Evolutionary conservation across 2,113 vertebrate species (phyloP), one percentile per base, ranked within the genome.

Genomic region (Strix aluco): DNA sequence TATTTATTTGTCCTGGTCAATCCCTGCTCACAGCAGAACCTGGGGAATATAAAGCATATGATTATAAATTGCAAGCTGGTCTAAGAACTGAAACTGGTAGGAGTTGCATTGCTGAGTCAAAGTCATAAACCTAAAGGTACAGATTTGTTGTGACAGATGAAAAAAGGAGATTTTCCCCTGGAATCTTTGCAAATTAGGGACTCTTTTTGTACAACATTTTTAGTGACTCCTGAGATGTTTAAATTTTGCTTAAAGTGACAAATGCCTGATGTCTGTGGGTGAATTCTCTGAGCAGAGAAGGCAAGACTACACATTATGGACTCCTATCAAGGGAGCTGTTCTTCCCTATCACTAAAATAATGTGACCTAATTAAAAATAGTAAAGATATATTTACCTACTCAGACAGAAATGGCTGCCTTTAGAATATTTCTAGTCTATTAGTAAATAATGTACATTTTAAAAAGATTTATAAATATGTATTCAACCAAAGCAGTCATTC

Each of bases 391-490:
- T 96, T 97, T 97, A 96, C 94, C 95, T 95, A 88, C 89, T 95
- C 65, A 92, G 92, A 92, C 65, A 96, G 93, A 95, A 96, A 84
- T 42, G 30, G 21, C 21, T 90, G 32, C 26, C 86, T 77, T 88
- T 65, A 84, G 80, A 97, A 77, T 34, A 57, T 47, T 78, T 96
- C 91, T 79, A 96, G 81, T 89, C 83, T 97, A 95, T 96, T 95
- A 93, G 95, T 96, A 98, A 97, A 97, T 96, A 97, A 96, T 81
- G 81, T 95, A 92, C 57, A 71, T 87, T 88, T 90, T 11, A n/a
- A 91, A 86, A 96, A 96, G 59, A 75, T 91, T 96, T 98, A 96
- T 98, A 98, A 98, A 97, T 97, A 98, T 94, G 86, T 73, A 97
- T 98, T 98, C 94, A 96, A 91, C 71, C 52, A 77, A 96, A 96